Conservation (phyloP, 2,797 vertebrate genomes). For the Dicrostonyx torquatus region DNA sequence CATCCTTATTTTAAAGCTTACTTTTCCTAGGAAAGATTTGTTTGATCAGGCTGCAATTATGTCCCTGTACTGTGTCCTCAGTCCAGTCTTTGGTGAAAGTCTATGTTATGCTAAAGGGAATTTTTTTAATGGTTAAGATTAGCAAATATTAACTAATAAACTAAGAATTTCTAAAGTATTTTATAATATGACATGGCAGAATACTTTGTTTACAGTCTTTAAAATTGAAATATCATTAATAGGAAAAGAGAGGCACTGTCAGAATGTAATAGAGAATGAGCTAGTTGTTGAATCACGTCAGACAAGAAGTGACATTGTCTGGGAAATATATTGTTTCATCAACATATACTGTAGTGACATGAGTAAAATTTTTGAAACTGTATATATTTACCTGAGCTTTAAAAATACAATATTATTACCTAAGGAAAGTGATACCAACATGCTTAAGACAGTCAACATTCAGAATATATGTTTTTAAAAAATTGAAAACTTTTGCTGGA, state of each 20-base stretch:
- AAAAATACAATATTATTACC: slow-evolving; percentile 45
- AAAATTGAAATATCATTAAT: slow-evolving; percentile 30
- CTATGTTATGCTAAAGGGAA: background rate
- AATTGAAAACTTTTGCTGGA: background rate
- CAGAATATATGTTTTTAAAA: slow-evolving; percentile 45
- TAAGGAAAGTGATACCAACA: slow-evolving; percentile 35
- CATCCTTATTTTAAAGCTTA: slow-evolving; percentile 55
- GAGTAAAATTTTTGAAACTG: slow-evolving; percentile 44
- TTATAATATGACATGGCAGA: slow-evolving; percentile 15
- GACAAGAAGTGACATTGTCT: background rate
- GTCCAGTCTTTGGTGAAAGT: slow-evolving; percentile 38
- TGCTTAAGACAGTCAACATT: slow-evolving; percentile 16
- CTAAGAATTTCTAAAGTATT: background rate
- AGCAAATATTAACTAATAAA: background rate
- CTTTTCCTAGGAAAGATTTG: slow-evolving; percentile 53
- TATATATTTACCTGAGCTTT: slow-evolving; percentile 28
- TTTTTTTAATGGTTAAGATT: slow-evolving; percentile 1
- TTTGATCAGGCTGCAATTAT: slow-evolving; percentile 44
- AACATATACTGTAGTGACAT: background rate
- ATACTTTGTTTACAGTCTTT: slow-evolving; percentile 46
- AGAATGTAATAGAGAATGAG: slow-evolving; percentile 41
- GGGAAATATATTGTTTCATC: background rate
- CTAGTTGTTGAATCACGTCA: background rate
- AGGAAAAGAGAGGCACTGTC: background rate
- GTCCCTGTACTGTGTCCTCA: background rate